A percentile compares a stretch with the other conserved stretches of the same genome.
These are phyloP conservation scores for Chrysocyon brachyurus DNA, from an alignment of 2,797 vertebrate genomes.

Conservation along the genomic window DNA sequence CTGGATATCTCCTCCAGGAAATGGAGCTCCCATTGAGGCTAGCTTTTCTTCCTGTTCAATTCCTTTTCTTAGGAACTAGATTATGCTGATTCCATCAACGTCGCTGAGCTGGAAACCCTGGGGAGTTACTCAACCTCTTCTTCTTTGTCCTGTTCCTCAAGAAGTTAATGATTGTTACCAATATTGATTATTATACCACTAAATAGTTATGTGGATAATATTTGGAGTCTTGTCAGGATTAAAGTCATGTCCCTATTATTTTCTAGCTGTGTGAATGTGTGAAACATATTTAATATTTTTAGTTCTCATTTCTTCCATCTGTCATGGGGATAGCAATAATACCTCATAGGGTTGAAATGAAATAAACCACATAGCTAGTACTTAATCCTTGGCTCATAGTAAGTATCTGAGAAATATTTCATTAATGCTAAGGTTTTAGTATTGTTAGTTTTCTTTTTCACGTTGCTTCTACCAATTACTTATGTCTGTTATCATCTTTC, in stretches of 20 bases:
- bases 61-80: slow-evolving; percentile 42
- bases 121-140: slow-evolving; percentile 29
- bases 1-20: not conserved
- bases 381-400: not conserved
- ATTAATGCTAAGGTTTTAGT: not conserved
- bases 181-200: not conserved
- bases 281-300: slow-evolving; percentile 17
- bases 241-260: not conserved
- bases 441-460: slow-evolving; percentile 32
- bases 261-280: slow-evolving; percentile 27
- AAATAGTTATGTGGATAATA: not conserved
- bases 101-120: not conserved
- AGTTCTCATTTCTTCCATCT: not conserved
- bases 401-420: slow-evolving; percentile 46
- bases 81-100: not conserved
- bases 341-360: not conserved
- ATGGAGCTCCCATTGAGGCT: not conserved
- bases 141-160: not conserved
- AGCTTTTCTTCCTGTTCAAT: not conserved
- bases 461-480: not conserved
- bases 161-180: not conserved
- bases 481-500: not conserved
- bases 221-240: not conserved
- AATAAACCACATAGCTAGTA: not conserved
- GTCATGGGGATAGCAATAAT: not conserved